Percentiles rank a stretch among this genome's conserved stretches.
Conservation (phyloP, 2,113 vertebrate genomes). For the Eudyptes chrysolophus region DNA sequence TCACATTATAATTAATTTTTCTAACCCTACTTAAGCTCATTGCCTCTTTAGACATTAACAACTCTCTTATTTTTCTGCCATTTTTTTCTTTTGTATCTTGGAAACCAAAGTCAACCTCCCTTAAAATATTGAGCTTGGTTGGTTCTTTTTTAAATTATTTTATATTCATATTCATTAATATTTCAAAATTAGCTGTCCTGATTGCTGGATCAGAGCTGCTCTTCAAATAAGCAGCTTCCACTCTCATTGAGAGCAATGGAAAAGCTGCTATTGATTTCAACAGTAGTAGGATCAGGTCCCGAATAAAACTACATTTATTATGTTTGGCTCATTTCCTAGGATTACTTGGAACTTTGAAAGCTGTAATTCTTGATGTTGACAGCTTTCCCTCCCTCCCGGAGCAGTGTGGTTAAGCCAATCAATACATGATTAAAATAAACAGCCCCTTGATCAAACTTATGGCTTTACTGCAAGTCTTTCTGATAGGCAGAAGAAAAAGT, state of each 20-base stretch:
- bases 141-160: neutral
- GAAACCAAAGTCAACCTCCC: neutral
- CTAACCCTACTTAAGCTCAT: neutral
- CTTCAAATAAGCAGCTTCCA: neutral
- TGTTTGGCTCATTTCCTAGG: constrained; percentile 66
- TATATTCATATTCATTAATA: neutral
- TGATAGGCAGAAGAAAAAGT: neutral
- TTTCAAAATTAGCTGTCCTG: constrained; percentile 1
- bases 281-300: constrained; percentile 11
- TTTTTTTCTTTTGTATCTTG: neutral
- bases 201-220: neutral
- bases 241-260: neutral
- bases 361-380: constrained; percentile 66
- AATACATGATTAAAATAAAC: constrained; percentile 61
- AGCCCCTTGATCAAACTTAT: constrained; percentile 43
- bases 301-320: constrained; percentile 54
- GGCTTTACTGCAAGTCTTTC: neutral
- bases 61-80: neutral
- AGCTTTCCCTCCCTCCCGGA: constrained; percentile 33
- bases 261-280: constrained; percentile 45
- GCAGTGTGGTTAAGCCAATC: constrained; percentile 38
- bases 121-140: neutral
- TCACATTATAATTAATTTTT: neutral
- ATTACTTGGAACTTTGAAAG: constrained; percentile 59
- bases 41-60: neutral